Base-by-base conservation (phyloP, 2,888 invertebrate genomes). In the Nemoura dubitans region DNA sequence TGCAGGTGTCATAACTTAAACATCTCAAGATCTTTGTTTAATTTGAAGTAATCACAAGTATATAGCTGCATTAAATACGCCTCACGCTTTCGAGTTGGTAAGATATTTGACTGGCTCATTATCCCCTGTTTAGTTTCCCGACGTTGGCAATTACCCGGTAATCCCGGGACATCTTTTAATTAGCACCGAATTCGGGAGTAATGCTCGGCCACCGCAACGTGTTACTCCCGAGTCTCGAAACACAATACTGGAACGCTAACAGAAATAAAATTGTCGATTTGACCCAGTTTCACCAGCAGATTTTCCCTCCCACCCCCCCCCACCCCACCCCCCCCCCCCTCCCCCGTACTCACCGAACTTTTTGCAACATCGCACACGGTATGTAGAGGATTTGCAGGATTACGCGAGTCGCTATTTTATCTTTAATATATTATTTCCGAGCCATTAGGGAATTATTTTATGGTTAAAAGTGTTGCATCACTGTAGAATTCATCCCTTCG, bases 1-100 rank as follows among this genome's bases (percentile, higher is more conserved):
- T 78, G 78, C 78, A 78, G 78, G 78, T 78, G 78, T 78, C 26
- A 78, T 27, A 78, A 78, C 78, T 27, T 26, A 10, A 26, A 78
- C 28, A 78, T 14, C 16, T 14, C 78, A 26, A n/a, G 78, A 27
- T 78, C 78, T 7, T n/a, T 26, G 78, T 59, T 59, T 59, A 59
- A 59, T 59, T 7, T 21, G 21, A 59, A 59, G 59, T 59, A 59
- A 59, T 59, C 59, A 21, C 59, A 21, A 3, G 36, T 10, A 10
- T 36, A 36, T 10, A 36, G n/a, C n/a, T 59, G 59, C 14, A 2
- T 59, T 59, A 59, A 59, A 7, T 7, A 59, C 21, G 16, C 59
- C 21, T 59, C 21, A 7, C 59, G 59, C 16, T 59, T 14, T 59
- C 59, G 59, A 59, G 59, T 59, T 59, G 3, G 10, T 59, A 59